A percentile compares a stretch with the other conserved stretches of the same genome.
Evolutionary conservation across 2,797 vertebrate species (phyloP).

Genomic region (Scolopax rusticola): DNA sequence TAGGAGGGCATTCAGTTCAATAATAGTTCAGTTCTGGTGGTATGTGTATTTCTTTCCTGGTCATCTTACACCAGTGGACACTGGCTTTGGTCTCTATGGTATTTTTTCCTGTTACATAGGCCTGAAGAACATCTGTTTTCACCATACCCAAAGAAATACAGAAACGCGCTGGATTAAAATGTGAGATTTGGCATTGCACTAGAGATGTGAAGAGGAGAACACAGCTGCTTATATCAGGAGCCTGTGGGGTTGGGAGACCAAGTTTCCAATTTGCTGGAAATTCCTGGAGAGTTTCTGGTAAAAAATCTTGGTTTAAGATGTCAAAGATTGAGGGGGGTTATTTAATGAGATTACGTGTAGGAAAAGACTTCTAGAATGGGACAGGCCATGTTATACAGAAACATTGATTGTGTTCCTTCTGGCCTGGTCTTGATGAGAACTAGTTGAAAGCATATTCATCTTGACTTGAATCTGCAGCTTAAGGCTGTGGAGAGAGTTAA

Average conservation of each 20-base stretch:
- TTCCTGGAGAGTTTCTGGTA: background rate
- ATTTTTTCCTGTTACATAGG: background rate
- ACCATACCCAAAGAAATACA: background rate
- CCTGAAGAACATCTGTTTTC: background rate
- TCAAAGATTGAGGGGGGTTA: background rate
- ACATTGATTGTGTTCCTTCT: background rate
- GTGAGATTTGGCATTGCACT: background rate
- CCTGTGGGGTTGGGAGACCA: background rate
- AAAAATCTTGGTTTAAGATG: background rate
- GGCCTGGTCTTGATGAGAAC: background rate
- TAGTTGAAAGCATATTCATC: background rate
- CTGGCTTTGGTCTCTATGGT: background rate
- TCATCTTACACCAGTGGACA: fast-evolving
- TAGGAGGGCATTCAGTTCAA: background rate
- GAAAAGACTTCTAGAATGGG: background rate
- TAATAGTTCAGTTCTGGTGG: background rate
- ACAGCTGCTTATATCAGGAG: background rate
- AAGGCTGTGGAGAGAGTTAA: background rate
- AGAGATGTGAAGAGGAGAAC: background rate
- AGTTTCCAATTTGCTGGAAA: background rate
- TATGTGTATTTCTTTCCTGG: background rate
- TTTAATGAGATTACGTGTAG: background rate
- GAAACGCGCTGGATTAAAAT: background rate
- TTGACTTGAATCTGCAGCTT: background rate
- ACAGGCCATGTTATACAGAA: background rate